Base-by-base conservation (phyloP, 64 coral and sea anemone species). In the Montipora efflorescens region DNA sequence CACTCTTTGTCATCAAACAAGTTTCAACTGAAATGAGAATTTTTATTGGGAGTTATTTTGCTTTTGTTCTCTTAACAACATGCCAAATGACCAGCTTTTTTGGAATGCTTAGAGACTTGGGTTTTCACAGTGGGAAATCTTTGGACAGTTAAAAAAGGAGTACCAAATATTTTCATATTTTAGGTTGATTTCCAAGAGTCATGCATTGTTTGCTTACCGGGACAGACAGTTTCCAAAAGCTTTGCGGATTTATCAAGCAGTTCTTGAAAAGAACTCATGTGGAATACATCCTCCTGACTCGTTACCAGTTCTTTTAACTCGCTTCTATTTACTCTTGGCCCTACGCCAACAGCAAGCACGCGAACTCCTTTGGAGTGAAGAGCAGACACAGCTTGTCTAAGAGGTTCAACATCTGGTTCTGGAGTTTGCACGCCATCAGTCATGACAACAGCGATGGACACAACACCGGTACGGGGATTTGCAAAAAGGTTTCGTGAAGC, bases 311-410 rank as follows among this genome's bases (percentile, higher is more conserved):
- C 90, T 43, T 76, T 74, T 80, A 98, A 43, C n/a, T 95, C 78
- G 19, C 16, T 90, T 10, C 82, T 79, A 18, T 90, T 22, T 13
- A 95, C 84, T 52, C 50, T 84, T 15, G 89, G 78, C 47, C 96
- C 96, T 8, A 98, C 96, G 23, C 93, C 96, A 2, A 98, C 72
- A 1, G 87, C 96, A 74, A 98, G 76, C 8, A 98, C 61, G 4
- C 96, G 96, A 5, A 98, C 96, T 73, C 96, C 89, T 10, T 80
- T 90, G 8, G 47, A 78, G 61, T 79, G 83, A 19, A 98, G 86
- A 70, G 89, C 92, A 36, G 82, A 25, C 7, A 98, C 96, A 13
- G 96, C 96, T 4, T 15, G 74, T 10, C 77, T 23, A 3, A 98
- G 68, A 4, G 96, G 75, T n/a, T 92, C 89, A 1, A 90, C 83